Conservation (phyloP, 2,888 invertebrate species). For the Pterobdella sp. region DNA sequence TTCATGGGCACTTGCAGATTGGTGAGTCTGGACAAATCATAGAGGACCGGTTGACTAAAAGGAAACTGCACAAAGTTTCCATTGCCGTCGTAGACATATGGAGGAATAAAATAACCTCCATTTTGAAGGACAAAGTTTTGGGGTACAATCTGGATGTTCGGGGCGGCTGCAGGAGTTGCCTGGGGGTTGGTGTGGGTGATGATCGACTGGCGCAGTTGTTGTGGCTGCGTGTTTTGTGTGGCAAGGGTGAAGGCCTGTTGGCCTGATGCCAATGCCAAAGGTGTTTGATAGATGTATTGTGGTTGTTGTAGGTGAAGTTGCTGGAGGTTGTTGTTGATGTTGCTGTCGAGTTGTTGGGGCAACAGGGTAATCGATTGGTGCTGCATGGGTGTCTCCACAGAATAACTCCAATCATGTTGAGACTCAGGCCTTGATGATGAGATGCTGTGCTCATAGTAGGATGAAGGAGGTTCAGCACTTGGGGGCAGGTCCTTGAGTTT, state of each 20-base stretch:
- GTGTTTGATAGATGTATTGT: constrained; percentile 3
- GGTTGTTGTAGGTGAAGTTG: constrained; percentile 6
- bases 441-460: neutral
- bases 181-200: neutral
- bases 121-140: neutral
- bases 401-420: neutral
- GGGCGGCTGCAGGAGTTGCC: neutral
- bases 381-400: neutral
- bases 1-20: neutral
- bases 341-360: constrained; percentile 4
- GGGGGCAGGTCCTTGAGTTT: neutral
- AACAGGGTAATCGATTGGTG: neutral
- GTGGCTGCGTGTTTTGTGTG: neutral
- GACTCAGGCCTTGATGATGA: neutral
- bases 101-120: neutral
- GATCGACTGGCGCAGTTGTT: neutral
- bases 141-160: constrained; percentile 5
- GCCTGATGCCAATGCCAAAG: neutral
- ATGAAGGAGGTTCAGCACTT: neutral
- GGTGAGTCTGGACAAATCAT: neutral
- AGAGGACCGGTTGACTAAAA: neutral
- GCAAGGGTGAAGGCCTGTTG: neutral
- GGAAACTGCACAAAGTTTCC: neutral
- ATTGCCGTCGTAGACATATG: constrained; percentile 7
- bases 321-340: neutral